phyloP scores from a whole-genome alignment of 2,797 vertebrate species.

The Labroides dimidiatus region DNA sequence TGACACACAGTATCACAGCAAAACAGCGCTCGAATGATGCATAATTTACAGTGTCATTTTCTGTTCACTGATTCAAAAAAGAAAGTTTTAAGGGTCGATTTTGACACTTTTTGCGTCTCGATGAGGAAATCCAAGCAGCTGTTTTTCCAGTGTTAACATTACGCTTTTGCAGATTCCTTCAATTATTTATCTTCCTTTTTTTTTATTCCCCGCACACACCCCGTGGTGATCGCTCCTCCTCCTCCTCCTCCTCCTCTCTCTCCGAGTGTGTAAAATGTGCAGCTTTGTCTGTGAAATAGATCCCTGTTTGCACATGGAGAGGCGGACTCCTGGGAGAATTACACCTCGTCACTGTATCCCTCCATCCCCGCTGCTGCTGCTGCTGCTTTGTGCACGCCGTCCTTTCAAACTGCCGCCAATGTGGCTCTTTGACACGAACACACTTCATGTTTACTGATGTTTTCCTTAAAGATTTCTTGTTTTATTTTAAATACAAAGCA shows the following conservation, averaged over 20 bases:
- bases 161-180: constrained; percentile 39
- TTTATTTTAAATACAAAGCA: constrained; percentile 27
- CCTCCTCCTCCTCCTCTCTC: background rate
- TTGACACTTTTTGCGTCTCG: constrained; percentile 7
- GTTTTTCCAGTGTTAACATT: constrained; percentile 30
- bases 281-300: constrained; percentile 41
- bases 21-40: constrained; percentile 43
- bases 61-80: constrained; percentile 44
- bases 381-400: constrained; percentile 8
- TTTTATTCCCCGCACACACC: constrained; percentile 30
- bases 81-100: background rate
- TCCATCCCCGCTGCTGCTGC: background rate
- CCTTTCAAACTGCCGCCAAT: constrained; percentile 21
- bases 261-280: constrained; percentile 40
- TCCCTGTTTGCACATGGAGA: constrained; percentile 31
- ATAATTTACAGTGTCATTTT: constrained; percentile 55
- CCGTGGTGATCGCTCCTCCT: constrained; percentile 1
- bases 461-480: too few relatives aligned
- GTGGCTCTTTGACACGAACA: constrained; percentile 4
- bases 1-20: constrained; percentile 38
- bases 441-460: background rate
- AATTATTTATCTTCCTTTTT: constrained; percentile 52
- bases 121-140: constrained; percentile 41
- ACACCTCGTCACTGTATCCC: constrained; percentile 16
- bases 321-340: constrained; percentile 32